These are phyloP conservation scores for Antechinus stuartii DNA, from an alignment of 2,113 vertebrate genomes.

Conservation along the genomic window DNA sequence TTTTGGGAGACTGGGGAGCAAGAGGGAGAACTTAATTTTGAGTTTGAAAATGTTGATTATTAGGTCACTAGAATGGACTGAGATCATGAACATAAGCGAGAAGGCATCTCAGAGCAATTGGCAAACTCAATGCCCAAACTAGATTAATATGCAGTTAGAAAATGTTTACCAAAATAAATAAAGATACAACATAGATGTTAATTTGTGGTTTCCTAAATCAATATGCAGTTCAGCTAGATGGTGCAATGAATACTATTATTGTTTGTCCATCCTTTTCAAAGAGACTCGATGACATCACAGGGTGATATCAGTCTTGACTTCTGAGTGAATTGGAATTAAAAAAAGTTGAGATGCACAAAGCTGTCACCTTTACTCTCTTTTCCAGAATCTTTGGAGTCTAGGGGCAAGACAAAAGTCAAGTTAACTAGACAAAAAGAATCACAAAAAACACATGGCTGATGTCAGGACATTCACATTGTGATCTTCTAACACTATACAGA, in stretches of 20 bases:
- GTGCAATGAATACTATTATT: not conserved
- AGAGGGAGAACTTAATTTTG: not conserved
- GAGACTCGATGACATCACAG: too few species aligned
- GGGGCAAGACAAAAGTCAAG: too few species aligned
- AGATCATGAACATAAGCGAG: not conserved
- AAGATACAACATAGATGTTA: not conserved
- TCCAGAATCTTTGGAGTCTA: too few species aligned
- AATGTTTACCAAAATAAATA: not conserved
- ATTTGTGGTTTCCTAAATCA: not conserved
- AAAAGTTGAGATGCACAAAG: too few species aligned
- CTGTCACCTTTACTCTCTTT: too few species aligned
- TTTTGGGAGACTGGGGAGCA: not conserved
- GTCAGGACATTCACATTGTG: not conserved
- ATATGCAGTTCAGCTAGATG: not conserved
- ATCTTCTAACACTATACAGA: not conserved
- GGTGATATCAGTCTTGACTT: too few species aligned
- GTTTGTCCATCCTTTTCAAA: too few species aligned
- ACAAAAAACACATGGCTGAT: not conserved
- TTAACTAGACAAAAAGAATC: not conserved
- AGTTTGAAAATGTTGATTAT: not conserved
- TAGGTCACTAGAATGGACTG: not conserved
- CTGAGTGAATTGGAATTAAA: too few species aligned
- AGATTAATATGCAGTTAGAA: not conserved
- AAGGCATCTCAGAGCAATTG: not conserved
- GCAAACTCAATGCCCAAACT: not conserved